Percentiles rank a stretch among this genome's conserved stretches.
phyloP scores from a whole-genome alignment of 2,113 vertebrate genomes.

The Hemiprocne comata region DNA sequence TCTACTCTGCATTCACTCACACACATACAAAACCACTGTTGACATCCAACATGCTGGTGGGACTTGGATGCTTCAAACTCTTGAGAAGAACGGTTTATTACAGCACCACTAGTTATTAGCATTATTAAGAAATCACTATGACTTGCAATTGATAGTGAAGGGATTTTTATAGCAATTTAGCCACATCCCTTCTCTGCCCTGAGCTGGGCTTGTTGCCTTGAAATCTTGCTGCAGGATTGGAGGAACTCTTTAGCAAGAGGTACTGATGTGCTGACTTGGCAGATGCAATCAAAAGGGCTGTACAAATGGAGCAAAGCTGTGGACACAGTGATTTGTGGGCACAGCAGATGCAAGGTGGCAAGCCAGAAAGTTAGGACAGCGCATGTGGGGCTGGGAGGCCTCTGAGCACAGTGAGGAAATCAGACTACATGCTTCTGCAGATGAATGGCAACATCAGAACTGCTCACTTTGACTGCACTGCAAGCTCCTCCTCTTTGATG shows the following conservation, averaged over 20 bases:
- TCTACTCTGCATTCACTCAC: neutral
- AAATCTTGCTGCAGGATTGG: neutral
- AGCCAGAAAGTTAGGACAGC: neutral
- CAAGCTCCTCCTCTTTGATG: neutral
- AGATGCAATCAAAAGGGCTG: neutral
- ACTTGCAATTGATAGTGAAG: neutral
- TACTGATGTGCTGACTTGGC: neutral
- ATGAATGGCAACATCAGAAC: neutral
- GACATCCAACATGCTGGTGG: neutral
- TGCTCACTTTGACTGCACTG: neutral
- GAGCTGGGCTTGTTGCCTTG: neutral
- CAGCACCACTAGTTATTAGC: neutral
- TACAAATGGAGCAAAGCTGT: neutral
- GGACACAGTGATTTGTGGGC: accelerated
- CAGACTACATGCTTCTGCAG: accelerated
- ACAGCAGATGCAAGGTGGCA: neutral
- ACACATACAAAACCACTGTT: accelerated
- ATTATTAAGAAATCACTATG: neutral
- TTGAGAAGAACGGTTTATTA: neutral
- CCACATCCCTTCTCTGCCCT: neutral
- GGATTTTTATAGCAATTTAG: neutral
- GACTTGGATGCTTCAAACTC: neutral
- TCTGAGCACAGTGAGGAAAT: accelerated
- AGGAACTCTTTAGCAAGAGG: neutral
- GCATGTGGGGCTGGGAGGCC: neutral